Base-by-base conservation (phyloP, 1,140 invertebrate genomes). In the Aphelenchoides besseyi region DNA sequence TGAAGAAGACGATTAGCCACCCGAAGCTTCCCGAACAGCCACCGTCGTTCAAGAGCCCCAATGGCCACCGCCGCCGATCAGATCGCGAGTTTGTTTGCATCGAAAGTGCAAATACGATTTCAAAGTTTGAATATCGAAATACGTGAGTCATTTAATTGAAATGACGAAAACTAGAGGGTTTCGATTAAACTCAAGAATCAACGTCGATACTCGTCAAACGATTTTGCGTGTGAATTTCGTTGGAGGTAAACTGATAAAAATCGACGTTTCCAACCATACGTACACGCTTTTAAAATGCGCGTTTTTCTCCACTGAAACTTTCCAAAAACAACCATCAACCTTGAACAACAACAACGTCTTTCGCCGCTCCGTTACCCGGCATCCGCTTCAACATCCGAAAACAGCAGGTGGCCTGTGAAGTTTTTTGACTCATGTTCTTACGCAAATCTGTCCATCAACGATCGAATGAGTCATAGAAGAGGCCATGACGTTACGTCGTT, bases 241-340 rank as follows among this genome's bases (percentile, higher is more conserved):
- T n/a, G n/a, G n/a, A n/a, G n/a, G n/a, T n/a, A n/a, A n/a, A n/a
- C n/a, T n/a, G n/a, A n/a, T n/a, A n/a, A n/a, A n/a, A n/a, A n/a
- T n/a, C n/a, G n/a, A n/a, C n/a, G n/a, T n/a, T n/a, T n/a, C n/a
- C n/a, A n/a, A n/a, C n/a, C n/a, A n/a, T n/a, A n/a, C n/a, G n/a
- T n/a, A n/a, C n/a, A n/a, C n/a, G n/a, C n/a, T n/a, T n/a, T n/a
- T 23, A 48, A 48, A 48, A 48, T 48, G 41, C 41, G 41, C 41
- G 41, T 48, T 48, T 48, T 48, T 48, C 41, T 23, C 41, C 41
- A 23, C n/a, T 48, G 41, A 48, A 48, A 12, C 41, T 48, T 23
- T 48, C 41, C 12, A 48, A 48, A 48, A 48, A 23, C 41, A 48
- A 23, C 12, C 12, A 16, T 48, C 41, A 48, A 48, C 41, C 41